These are phyloP conservation scores for Laupala kohalensis DNA, from an alignment of 1,140 invertebrate species.

Conservation along the genomic window DNA sequence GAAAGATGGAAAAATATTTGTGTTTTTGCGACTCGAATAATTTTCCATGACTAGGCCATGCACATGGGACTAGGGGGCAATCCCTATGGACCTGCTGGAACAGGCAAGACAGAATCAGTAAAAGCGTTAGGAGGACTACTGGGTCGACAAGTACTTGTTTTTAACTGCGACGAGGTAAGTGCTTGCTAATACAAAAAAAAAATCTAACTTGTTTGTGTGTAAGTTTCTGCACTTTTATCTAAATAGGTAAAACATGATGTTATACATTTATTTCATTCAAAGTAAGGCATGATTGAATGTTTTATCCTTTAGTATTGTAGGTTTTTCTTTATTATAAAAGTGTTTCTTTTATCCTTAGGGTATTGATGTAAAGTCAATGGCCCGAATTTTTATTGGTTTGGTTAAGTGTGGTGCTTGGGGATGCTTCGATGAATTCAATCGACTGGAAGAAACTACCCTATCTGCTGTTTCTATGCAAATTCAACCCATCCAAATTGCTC, in stretches of 20 bases:
- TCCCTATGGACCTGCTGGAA: conserved; percentile 97
- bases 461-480: conserved; percentile 86
- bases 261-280: neutral
- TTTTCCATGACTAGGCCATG: conserved; percentile 55
- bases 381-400: conserved; percentile 78
- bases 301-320: neutral
- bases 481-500: conserved; percentile 72
- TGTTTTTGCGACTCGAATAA: no score
- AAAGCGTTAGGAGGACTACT: conserved; percentile 84
- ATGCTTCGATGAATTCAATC: conserved; percentile 97
- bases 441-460: conserved; percentile 81
- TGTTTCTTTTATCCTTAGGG: conserved; percentile 51
- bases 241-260: neutral
- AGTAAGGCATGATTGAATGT: no score
- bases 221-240: neutral
- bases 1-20: no score
- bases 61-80: conserved; percentile 93
- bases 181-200: no score
- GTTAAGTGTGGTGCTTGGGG: conserved; percentile 95
- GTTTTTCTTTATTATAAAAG: neutral
- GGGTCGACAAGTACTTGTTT: conserved; percentile 86
- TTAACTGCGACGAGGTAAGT: conserved; percentile 91
- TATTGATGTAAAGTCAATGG: conserved; percentile 89
- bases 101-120: conserved; percentile 95
- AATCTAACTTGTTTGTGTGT: no score